Evolutionary conservation across 2,113 vertebrate species (phyloP), one percentile per base, ranked within the genome.

Genomic region (Perca schrenkii): DNA sequence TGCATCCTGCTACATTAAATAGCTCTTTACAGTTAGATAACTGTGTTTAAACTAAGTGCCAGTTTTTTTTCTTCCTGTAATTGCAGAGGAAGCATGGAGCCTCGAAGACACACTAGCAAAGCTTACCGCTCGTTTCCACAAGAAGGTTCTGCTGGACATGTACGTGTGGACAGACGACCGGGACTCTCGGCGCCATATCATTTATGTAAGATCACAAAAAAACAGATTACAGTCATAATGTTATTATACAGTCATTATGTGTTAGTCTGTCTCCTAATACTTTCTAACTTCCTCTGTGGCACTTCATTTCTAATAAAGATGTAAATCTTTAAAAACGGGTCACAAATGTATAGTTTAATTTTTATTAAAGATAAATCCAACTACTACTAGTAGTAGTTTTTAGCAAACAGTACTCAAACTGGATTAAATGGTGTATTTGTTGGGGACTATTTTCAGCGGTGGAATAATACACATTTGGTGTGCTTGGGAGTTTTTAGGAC

Each of bases 111-210:
- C 95, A 4, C 94, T 99, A 60, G 96, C 97, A 2, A 82, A 91
- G 25, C 92, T 99, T 77, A 99, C 96, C 17, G 88, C 96, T 17
- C 96, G 81, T 67, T 99, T 97, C 87, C 97, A 98, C 94, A 96
- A 96, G 91, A 97, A 97, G 17, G 92, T 96, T 58, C 92, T 99
- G 79, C 92, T 99, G 11, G 97, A 99, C 82, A 96, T 98, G 94
- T 98, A 98, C 16, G 95, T 99, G 74, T 99, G 98, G 97, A 97
- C 96, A 0, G 98, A 99, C 0, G 97, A 99, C 89, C 94, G 93
- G 19, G 96, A 99, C 92, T 99, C 98, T 88, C 97, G 93, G 86
- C 95, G 94, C 8, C 95, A 99, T 81, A 96, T 98, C 85, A 97
- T 99, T 90, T 97, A 98, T 75, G 98, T 99, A 96, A 88, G 96